A percentile compares a stretch with the other conserved stretches of the same genome.
Conservation (phyloP, 1,140 invertebrate species). For the Megalopta genalis region DNA sequence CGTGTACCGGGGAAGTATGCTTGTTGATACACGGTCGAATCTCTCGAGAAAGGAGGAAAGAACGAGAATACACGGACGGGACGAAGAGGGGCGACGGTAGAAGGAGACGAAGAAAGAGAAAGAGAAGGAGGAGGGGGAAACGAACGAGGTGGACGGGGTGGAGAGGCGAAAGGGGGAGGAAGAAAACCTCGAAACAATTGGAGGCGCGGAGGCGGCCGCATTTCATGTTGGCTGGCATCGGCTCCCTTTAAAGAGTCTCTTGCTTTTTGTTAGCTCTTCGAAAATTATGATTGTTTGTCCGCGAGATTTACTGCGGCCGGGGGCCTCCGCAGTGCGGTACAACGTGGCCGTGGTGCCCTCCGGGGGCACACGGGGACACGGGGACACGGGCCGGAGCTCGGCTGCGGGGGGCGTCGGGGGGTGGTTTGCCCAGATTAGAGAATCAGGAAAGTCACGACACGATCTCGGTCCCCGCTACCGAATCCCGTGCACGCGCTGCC, state of each 20-base stretch:
- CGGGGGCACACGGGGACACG: constrained; percentile 29
- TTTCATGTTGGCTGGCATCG: constrained; percentile 76
- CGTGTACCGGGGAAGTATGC: background rate
- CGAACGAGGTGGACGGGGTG: background rate
- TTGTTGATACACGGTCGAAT: constrained; percentile 52
- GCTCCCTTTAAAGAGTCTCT: constrained; percentile 75
- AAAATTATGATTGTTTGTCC: constrained; percentile 80
- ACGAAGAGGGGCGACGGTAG: constrained; percentile 18
- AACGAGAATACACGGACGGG: background rate
- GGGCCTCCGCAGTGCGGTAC: constrained; percentile 51
- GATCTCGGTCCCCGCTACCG: constrained; percentile 50
- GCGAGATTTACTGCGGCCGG: constrained; percentile 74
- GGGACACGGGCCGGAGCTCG: background rate
- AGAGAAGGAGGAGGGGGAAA: constrained; percentile 15
- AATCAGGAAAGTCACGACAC: constrained; percentile 69
- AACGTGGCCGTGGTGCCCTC: constrained; percentile 45
- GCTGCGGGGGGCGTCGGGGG: background rate
- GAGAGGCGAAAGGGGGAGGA: constrained; percentile 15
- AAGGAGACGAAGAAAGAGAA: background rate
- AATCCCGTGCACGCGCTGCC: constrained; percentile 32
- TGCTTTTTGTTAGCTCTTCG: constrained; percentile 77
- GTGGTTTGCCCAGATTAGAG: constrained; percentile 73
- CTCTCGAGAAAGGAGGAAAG: constrained; percentile 11
- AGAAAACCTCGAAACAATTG: constrained; percentile 78
- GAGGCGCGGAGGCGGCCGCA: constrained; percentile 76